phyloP scores from a whole-genome alignment of 2,888 invertebrate genomes.

The Helobdella robusta region DNA sequence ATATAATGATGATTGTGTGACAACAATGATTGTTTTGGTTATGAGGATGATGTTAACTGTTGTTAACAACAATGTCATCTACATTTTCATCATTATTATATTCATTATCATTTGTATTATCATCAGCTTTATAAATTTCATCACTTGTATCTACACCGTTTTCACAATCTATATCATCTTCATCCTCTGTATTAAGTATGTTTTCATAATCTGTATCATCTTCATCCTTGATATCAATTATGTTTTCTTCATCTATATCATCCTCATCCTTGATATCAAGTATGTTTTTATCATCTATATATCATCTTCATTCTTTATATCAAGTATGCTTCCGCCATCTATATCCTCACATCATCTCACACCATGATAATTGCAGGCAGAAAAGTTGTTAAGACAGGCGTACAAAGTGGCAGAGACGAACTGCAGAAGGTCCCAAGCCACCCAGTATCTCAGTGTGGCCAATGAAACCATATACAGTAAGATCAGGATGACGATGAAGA shows the following conservation, averaged over 20 bases:
- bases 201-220: too few relatives aligned
- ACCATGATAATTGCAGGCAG: slow-evolving; percentile 55
- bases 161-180: background rate
- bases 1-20: too few relatives aligned
- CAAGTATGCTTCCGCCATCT: too few relatives aligned
- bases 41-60: too few relatives aligned
- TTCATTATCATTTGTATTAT: background rate
- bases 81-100: background rate
- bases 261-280: background rate
- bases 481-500: too few relatives aligned
- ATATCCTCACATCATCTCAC: too few relatives aligned
- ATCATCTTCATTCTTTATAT: too few relatives aligned
- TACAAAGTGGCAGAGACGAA: slow-evolving; percentile 72
- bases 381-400: slow-evolving; percentile 71
- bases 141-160: background rate
- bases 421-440: slow-evolving; percentile 67
- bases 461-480: slow-evolving; percentile 66
- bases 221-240: too few relatives aligned
- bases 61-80: too few relatives aligned
- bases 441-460: slow-evolving; percentile 62
- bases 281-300: background rate
- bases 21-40: too few relatives aligned
- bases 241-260: background rate
- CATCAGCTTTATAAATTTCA: background rate
- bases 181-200: background rate